phyloP scores from a whole-genome alignment of 2,113 vertebrate genomes.

The Oryzias javanicus region DNA sequence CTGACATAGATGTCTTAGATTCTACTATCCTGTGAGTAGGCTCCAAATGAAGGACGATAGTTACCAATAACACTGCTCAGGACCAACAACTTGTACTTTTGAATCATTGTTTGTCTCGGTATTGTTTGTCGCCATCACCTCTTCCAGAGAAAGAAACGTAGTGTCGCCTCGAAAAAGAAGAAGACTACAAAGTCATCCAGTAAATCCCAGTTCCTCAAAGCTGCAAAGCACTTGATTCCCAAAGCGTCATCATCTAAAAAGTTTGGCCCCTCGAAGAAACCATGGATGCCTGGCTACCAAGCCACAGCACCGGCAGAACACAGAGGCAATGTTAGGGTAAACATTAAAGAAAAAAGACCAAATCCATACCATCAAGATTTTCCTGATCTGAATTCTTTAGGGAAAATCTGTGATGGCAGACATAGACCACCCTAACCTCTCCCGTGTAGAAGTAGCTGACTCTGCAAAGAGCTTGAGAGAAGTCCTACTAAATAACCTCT shows the following conservation, averaged over 20 bases:
- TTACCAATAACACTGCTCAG: slow-evolving; percentile 16
- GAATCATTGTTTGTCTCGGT: slow-evolving; percentile 64
- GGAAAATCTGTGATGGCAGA: slow-evolving; percentile 94
- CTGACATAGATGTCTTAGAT: no score
- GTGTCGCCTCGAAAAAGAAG: slow-evolving; percentile 87
- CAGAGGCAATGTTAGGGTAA: slow-evolving; percentile 90
- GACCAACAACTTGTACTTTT: slow-evolving; percentile 11
- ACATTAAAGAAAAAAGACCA: slow-evolving; percentile 70
- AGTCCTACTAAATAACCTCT: slow-evolving; percentile 60
- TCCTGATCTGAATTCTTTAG: slow-evolving; percentile 68
- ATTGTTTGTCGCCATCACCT: slow-evolving; percentile 68
- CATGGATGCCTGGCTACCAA: slow-evolving; percentile 81
- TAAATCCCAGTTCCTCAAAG: slow-evolving; percentile 85
- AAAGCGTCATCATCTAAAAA: slow-evolving; percentile 86
- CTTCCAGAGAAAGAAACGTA: slow-evolving; percentile 94
- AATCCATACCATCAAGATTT: slow-evolving; percentile 90
- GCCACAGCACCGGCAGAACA: slow-evolving; percentile 81
- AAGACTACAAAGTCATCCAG: slow-evolving; percentile 83
- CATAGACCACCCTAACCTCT: slow-evolving; percentile 75
- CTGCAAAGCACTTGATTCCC: slow-evolving; percentile 81
- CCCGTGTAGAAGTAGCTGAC: slow-evolving; percentile 73
- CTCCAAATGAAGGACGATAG: background rate
- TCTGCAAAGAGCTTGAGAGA: slow-evolving; percentile 70
- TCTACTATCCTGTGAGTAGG: no score
- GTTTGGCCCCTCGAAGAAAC: slow-evolving; percentile 88